These are phyloP conservation scores for Portunus trituberculatus DNA, from an alignment of 1,140 invertebrate genomes.

Conservation along the genomic window DNA sequence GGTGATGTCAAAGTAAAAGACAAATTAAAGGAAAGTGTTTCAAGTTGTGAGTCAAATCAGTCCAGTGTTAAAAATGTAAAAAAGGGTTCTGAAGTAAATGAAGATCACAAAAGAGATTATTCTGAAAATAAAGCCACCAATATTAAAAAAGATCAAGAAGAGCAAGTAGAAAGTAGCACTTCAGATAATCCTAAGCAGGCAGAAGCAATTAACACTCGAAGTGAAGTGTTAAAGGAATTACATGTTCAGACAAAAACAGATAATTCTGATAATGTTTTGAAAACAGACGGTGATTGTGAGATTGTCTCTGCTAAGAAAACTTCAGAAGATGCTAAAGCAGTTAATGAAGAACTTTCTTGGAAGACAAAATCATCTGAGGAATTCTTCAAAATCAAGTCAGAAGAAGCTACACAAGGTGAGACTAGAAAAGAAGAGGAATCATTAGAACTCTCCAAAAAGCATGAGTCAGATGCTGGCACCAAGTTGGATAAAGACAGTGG, in stretches of 20 bases:
- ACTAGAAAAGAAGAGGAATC: neutral
- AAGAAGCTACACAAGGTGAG: neutral
- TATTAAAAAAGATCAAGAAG: neutral
- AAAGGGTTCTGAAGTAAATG: constrained; percentile 4
- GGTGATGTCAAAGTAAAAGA: neutral
- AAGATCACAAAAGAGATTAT: neutral
- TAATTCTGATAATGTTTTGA: neutral
- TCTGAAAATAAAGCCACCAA: neutral
- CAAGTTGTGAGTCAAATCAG: neutral
- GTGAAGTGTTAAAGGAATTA: neutral
- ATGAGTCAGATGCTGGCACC: neutral
- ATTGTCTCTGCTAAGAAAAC: neutral
- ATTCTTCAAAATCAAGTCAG: neutral
- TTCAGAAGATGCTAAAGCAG: neutral
- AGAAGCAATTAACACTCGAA: neutral
- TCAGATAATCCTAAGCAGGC: neutral
- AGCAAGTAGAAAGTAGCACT: neutral
- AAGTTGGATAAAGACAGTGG: constrained; percentile 18
- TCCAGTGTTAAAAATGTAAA: neutral
- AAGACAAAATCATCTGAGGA: neutral
- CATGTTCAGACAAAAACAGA: neutral
- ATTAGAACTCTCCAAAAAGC: neutral
- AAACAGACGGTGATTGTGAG: neutral
- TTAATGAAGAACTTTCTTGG: too few species aligned
- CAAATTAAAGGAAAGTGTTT: constrained; percentile 15